Base-by-base conservation (phyloP, 2,797 vertebrate species). In the Babyrousa celebensis region DNA sequence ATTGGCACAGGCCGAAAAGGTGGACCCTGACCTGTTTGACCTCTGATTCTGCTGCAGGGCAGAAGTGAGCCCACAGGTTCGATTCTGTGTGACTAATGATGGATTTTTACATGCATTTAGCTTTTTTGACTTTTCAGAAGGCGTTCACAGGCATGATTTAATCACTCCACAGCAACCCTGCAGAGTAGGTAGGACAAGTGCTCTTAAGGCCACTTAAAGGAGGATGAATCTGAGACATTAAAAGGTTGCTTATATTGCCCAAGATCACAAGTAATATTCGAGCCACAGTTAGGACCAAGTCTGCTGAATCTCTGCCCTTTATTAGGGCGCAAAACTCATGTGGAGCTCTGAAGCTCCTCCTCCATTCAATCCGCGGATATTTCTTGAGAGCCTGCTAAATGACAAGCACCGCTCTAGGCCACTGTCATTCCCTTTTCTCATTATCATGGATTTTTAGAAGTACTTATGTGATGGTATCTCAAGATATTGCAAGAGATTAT, bases 41-140 rank as follows among this genome's bases (percentile, higher is more conserved):
- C n/a, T 88, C 67, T 54, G 70, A 56, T 54, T 85, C 63, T 91
- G 32, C 67, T 67, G 8, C 67, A 62, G 71, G 20, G 36, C 21
- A 74, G 74, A 74, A 96, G 68, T 52, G 68, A 91, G 7, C 85
- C 71, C 56, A 16, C 2, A 0, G 18, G 12, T 62, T 68, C 68
- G 58, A 3, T 36, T 71, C 15, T 68, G 58, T 83, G 14, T 95
- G 67, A 67, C 23, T 80, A 20, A 27, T 71, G 52, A 75, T 70
- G 40, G 29, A 54, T 92, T 89, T 62, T 15, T 56, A 11, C 29
- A 17, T 48, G 58, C 56, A 4, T 58, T 85, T 70, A 56, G 82
- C 40, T 58, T 52, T 20, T 72, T 43, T 88, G 6, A n/a, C 74
- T 95, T 95, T 95, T 75, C 85, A 80, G 60, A 67, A 78, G 83